Conservation (phyloP, 2,888 invertebrate genomes). For the Coelinius sp. region DNA sequence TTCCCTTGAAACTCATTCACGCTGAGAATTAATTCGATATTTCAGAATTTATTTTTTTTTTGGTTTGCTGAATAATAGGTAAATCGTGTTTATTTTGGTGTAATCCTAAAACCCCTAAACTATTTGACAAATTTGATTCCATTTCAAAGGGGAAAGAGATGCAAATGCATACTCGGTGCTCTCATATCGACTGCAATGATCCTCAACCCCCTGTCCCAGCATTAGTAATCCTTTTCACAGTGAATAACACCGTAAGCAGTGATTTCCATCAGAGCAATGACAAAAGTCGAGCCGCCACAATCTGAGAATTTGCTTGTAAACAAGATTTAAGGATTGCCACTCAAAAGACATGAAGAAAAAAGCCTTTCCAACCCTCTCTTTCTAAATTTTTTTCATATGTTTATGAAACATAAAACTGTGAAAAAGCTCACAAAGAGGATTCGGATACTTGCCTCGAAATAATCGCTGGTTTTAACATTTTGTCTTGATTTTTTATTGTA, state of each 20-base stretch:
- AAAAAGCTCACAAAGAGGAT: slow-evolving; percentile 69
- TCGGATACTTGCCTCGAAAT: slow-evolving; percentile 55
- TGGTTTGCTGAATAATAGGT: not conserved
- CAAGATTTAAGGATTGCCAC: slow-evolving; percentile 67
- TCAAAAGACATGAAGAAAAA: slow-evolving; percentile 36
- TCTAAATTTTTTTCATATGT: slow-evolving; percentile 51
- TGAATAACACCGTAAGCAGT: slow-evolving; percentile 61
- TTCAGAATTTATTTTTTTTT: not conserved
- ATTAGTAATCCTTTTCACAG: slow-evolving; percentile 65
- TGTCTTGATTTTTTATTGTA: not conserved
- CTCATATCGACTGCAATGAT: not conserved
- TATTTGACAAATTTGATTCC: not conserved
- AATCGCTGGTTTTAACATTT: slow-evolving; percentile 32
- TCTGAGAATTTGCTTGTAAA: slow-evolving; percentile 62
- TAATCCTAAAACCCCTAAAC: not conserved
- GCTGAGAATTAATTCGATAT: not conserved
- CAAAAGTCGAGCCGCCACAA: not conserved
- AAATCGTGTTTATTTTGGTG: not conserved
- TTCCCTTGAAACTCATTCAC: not conserved
- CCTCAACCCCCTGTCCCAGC: not conserved
- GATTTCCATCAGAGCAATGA: not conserved
- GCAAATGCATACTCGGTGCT: not conserved
- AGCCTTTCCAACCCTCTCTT: slow-evolving; percentile 44
- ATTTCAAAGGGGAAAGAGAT: not conserved
- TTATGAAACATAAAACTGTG: slow-evolving; percentile 70